Percentiles rank a stretch among this genome's conserved stretches.
Conservation (phyloP, 2,113 vertebrate species). For the Pelmatolapia mariae region DNA sequence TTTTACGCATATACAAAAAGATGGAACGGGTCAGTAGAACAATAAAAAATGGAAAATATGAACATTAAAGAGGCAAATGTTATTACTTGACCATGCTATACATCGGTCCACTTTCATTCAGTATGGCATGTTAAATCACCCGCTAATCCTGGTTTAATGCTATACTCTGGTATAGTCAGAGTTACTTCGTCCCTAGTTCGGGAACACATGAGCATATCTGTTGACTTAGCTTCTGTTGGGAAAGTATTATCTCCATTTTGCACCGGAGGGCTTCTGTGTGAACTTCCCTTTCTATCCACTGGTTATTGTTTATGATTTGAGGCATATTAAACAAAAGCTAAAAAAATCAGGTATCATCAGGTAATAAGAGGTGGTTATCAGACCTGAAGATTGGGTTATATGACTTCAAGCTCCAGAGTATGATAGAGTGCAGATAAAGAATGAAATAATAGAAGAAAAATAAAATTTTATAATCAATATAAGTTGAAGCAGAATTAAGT, state of each 20-base stretch:
- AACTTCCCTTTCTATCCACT: background rate
- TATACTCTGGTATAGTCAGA: background rate
- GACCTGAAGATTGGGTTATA: background rate
- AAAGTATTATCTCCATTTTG: background rate
- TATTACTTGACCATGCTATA: background rate
- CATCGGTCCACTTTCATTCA: background rate
- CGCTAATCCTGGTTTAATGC: background rate
- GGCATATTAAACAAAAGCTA: background rate
- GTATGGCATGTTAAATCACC: background rate
- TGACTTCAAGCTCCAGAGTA: background rate
- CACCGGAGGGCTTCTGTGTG: background rate
- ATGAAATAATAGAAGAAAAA: background rate
- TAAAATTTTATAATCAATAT: background rate
- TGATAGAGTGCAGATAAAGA: background rate
- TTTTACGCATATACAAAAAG: background rate
- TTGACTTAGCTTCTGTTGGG: background rate
- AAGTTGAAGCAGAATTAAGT: background rate
- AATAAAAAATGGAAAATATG: background rate
- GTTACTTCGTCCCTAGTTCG: background rate
- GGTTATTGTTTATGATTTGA: background rate
- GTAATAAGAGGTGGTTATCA: background rate
- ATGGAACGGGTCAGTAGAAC: background rate
- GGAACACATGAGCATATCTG: background rate
- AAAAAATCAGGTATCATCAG: background rate
- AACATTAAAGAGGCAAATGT: background rate